Evolutionary conservation across 2,797 vertebrate species (phyloP), one percentile per base, ranked within the genome.

Genomic region (Cyclopterus lumpus): DNA sequence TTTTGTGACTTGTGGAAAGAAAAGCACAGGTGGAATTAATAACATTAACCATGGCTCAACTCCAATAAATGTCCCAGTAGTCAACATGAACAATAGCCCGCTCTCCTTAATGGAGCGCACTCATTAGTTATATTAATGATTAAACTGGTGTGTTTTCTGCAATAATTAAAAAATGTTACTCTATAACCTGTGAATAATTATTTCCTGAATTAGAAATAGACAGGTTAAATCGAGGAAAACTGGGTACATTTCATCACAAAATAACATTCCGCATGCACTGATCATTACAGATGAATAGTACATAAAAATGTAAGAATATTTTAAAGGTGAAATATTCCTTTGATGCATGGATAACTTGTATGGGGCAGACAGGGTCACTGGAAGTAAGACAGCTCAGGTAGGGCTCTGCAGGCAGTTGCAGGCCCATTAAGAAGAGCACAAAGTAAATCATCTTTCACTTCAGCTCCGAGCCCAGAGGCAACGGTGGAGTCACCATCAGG

Each of bases 391-490:
- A 71, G 64, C 74, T 82, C 80, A 28, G 71, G 61, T 11, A 14
- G 59, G 62, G 38, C 38, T 71, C 83, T 69, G 74, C 65, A 82
- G 79, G 80, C 61, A 65, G 84, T 80, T 71, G 59, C 66, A 74
- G 70, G 71, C 62, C 57, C 77, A 85, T 86, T 87, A 85, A 86
- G 80, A 80, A 57, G 65, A 62, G 64, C 77, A 80, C 69, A 69
- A 86, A 83, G 81, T 84, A 81, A 88, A 77, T 70, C 73, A 69
- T 75, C 66, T 75, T 80, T 80, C 70, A 73, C 69, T 80, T 63
- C 66, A 79, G 51, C 78, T 36, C 22, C 48, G 12, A 16, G 67
- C 66, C 88, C 66, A 49, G 70, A 83, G 87, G 84, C 75, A 85
- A 59, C 49, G 8, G 71, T 59, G 59, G 62, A 59, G 51, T 78